Evolutionary conservation across 2,797 vertebrate genomes (phyloP).

Genomic region (Peromyscus attwateri): DNA sequence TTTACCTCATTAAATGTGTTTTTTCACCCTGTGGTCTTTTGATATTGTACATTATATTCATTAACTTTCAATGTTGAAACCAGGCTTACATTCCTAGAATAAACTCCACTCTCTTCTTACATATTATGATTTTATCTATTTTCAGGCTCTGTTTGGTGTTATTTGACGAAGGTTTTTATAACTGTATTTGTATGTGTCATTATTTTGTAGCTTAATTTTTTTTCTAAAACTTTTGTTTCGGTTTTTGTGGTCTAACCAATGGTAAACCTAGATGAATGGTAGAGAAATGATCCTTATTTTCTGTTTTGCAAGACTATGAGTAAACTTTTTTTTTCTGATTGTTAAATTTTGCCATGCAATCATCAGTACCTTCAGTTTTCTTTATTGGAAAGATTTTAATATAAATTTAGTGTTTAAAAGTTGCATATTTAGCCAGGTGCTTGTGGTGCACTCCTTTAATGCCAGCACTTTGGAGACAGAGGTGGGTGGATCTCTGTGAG

Average conservation of each 20-base stretch:
- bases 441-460: background rate
- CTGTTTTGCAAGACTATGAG: background rate
- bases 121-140: background rate
- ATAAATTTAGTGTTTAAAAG: background rate
- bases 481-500: background rate
- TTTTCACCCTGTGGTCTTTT: background rate
- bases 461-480: background rate
- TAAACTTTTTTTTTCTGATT: background rate
- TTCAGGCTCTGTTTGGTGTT: background rate
- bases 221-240: background rate
- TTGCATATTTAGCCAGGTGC: background rate
- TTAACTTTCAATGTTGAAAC: background rate
- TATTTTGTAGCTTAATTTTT: background rate
- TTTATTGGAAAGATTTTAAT: background rate
- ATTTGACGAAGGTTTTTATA: background rate
- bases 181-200: background rate
- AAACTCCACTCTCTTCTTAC: background rate
- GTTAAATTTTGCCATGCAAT: background rate
- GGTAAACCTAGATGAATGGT: background rate
- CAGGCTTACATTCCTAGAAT: background rate
- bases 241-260: background rate
- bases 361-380: background rate
- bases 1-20: background rate
- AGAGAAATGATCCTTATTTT: background rate
- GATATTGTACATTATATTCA: background rate